These are phyloP conservation scores for Polydrusus pterygomalis DNA, from an alignment of 2,888 invertebrate species.

Conservation along the genomic window DNA sequence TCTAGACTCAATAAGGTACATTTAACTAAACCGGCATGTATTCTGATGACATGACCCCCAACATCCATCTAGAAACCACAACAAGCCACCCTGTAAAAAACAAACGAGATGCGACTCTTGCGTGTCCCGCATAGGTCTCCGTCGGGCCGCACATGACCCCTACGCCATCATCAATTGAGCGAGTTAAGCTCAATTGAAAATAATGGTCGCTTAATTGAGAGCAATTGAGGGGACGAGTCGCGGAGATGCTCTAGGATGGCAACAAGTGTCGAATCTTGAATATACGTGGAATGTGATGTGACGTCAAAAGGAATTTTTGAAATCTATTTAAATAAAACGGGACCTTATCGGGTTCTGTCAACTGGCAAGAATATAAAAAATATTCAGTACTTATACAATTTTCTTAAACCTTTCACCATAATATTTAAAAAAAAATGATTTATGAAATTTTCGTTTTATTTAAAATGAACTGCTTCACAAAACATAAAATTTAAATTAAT, in stretches of 20 bases:
- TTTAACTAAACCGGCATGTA: neutral
- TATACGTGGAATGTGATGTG: constrained; percentile 11
- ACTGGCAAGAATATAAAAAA: too few relatives aligned
- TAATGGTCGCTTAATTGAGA: constrained; percentile 72
- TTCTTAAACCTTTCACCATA: too few relatives aligned
- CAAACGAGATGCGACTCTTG: constrained; percentile 58
- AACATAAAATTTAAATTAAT: too few relatives aligned
- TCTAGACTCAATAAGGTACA: neutral
- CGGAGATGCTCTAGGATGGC: constrained; percentile 66
- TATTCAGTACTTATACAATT: too few relatives aligned
- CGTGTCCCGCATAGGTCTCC: constrained; percentile 70
- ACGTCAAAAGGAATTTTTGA: too few relatives aligned
- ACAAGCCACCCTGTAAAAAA: constrained; percentile 37
- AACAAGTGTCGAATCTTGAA: constrained; percentile 65
- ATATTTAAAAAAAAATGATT: too few relatives aligned
- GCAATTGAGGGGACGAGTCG: constrained; percentile 66
- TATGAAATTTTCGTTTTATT: too few relatives aligned
- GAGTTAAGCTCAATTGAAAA: constrained; percentile 72
- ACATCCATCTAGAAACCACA: constrained; percentile 3
- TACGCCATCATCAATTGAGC: constrained; percentile 71
- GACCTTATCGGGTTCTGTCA: too few relatives aligned
- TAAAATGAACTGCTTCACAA: too few relatives aligned
- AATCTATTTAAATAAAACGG: too few relatives aligned
- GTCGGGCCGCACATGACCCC: constrained; percentile 70
- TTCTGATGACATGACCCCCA: constrained; percentile 12